Percentiles rank a stretch among this genome's conserved stretches.
Evolutionary conservation across 1,140 invertebrate genomes (phyloP).

Genomic region (Choristoneura fumiferana): DNA sequence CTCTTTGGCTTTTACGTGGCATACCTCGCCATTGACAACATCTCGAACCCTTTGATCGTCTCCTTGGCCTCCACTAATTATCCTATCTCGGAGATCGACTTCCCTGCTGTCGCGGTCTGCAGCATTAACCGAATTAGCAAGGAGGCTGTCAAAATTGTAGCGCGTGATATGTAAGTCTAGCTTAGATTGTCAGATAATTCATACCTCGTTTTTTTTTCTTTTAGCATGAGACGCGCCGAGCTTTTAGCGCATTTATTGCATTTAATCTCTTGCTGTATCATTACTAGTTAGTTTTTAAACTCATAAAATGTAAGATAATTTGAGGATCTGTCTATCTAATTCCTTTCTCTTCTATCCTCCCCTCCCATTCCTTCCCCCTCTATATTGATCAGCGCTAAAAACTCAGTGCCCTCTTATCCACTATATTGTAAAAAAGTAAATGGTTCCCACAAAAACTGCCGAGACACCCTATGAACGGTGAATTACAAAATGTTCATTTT

Average conservation of each 20-base stretch:
- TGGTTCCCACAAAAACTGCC: too few relatives aligned
- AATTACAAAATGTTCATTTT: too few relatives aligned
- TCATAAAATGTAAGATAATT: not conserved
- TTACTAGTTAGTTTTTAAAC: not conserved
- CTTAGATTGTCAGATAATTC: not conserved
- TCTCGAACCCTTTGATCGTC: slow-evolving; percentile 33
- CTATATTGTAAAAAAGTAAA: too few relatives aligned
- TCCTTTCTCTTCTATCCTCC: too few relatives aligned
- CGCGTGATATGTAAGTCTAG: slow-evolving; percentile 54
- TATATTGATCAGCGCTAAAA: too few relatives aligned
- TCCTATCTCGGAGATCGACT: slow-evolving; percentile 73
- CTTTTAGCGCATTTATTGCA: too few relatives aligned
- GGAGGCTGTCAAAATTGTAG: slow-evolving; percentile 43
- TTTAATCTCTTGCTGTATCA: too few relatives aligned
- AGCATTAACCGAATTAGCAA: slow-evolving; percentile 79
- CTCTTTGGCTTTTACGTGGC: not conserved
- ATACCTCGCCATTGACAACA: not conserved
- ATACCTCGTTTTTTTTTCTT: not conserved
- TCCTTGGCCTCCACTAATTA: slow-evolving; percentile 71
- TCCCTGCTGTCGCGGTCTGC: slow-evolving; percentile 79
- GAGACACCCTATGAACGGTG: too few relatives aligned
- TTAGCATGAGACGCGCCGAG: not conserved
- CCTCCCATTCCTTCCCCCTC: too few relatives aligned
- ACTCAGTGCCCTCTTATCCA: not conserved
- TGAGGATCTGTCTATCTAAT: not conserved